These are phyloP conservation scores for Hydrolagus affinis DNA, from an alignment of 2,113 vertebrate species.

Conservation along the genomic window DNA sequence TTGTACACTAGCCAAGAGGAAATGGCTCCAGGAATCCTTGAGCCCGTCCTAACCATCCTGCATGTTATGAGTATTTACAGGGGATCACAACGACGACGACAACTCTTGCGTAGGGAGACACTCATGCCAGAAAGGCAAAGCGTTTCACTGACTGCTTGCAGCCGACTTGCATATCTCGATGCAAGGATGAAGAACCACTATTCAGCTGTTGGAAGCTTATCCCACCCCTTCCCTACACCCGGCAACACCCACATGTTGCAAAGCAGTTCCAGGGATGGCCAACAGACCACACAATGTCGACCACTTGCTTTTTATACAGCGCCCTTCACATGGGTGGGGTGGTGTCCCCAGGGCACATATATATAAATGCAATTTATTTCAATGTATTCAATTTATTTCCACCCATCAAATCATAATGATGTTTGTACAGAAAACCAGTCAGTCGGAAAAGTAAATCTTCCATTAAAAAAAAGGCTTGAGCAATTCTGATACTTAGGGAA, in stretches of 20 bases:
- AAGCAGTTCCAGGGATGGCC: no score
- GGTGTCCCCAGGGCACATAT: no score
- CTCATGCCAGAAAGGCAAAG: background rate
- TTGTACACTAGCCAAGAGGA: no score
- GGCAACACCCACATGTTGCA: no score
- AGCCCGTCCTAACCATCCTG: background rate
- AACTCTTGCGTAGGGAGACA: background rate
- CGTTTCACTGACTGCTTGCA: background rate
- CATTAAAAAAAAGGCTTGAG: background rate
- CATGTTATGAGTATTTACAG: background rate
- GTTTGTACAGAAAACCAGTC: no score
- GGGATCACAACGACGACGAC: background rate
- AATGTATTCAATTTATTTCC: no score
- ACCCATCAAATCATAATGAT: no score
- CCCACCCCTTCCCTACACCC: background rate
- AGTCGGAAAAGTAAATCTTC: background rate
- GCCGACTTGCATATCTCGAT: background rate
- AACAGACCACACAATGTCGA: no score
- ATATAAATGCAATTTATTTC: no score
- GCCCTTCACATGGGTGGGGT: no score
- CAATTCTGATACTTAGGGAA: background rate
- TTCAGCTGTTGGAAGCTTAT: background rate
- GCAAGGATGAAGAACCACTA: background rate
- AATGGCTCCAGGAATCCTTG: background rate
- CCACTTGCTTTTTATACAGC: no score